Base-by-base conservation (phyloP, 2,797 vertebrate genomes). In the Acomys russatus region DNA sequence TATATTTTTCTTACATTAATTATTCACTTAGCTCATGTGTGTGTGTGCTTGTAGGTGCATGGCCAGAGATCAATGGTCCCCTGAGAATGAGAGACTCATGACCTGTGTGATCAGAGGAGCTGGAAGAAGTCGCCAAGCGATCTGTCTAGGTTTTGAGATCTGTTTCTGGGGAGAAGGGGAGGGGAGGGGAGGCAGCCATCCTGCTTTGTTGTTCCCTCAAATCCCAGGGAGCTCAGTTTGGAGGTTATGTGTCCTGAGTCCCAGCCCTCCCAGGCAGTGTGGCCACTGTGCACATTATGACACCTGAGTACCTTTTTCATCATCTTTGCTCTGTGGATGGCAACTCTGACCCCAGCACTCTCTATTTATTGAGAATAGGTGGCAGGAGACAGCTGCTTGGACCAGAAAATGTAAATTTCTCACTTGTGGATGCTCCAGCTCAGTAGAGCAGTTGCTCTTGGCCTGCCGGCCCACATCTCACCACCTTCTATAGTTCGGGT, bases 241-340 rank as follows among this genome's bases (percentile, higher is more conserved):
- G 22, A 33, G n/a, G 17, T 2, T 35, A 28, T 17, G 6, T 3
- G 1, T 71, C 33, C 59, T 15, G 30, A 74, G 63, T 28, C 14
- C 44, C 15, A n/a, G 25, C 14, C 11, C 12, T 6, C 4, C 10
- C 35, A 78, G 61, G 6, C 10, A 59, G 56, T 0, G 5, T 63
- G 15, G 51, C 14, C 49, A 30, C 70, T 30, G 9, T 56, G 38
- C 10, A 0, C 10, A 0, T 59, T 9, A 30, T 12, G 1, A 12
- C 7, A 44, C 9, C 14, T 23, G 11, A 30, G 54, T 38, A 89
- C 5, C n/a, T 64, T 73, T 86, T 64, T 28, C 33, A 12, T 11
- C 35, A 61, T 12, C 61, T 92, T 64, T 74, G 44, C 68, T 94
- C 74, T n/a, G 12, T 30, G 18, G 17, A 28, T 88, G 59, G 71